Evolutionary conservation across 1,140 invertebrate species (phyloP), one percentile per base, ranked within the genome.

Genomic region (Drosophila pectinifera): DNA sequence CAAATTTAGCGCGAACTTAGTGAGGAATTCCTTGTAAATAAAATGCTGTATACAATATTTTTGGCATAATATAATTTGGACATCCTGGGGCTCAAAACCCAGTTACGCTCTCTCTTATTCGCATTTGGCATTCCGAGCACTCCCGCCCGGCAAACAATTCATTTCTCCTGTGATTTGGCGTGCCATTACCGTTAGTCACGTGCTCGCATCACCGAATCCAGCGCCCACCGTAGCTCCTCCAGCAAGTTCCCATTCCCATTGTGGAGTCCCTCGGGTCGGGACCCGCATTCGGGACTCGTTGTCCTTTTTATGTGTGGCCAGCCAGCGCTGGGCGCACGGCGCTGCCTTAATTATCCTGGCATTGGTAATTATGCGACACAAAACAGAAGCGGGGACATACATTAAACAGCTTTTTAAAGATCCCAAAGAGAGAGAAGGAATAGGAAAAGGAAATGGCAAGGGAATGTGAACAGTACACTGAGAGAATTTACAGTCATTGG

Each of bases 331-430:
- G 59, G 42, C 69, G 63, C 55, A 39, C 39, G 64, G 55, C 56
- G 56, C 56, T 58, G 51, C 73, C 64, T 77, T 77, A 77, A 77
- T 77, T 77, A 77, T 76, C 74, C 74, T 59, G 64, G 51, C 57
- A 68, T 53, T 67, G 61, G 74, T 77, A 77, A 77, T 77, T 77
- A 77, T 77, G 74, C 73, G 73, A 69, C 73, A 77, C 55, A 77
- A 70, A 77, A 55, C 73, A 77, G 74, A 76, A 72, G 65, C 39
- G 68, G 64, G 51, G 45, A 16, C 67, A 61, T 34, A 72, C 69
- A 73, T 73, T 73, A 73, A 61, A 61, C 55, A 73, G 55, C 67
- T 45, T 70, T 70, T 70, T 70, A 73, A 59, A 73, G 55, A 43
- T 49, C 49, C 18, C 14, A 3, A 53, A 20, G 20, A 16, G 11